Conservation (phyloP, 53 echinoderm and acorn worm species). For the Luidia sarsii region DNA sequence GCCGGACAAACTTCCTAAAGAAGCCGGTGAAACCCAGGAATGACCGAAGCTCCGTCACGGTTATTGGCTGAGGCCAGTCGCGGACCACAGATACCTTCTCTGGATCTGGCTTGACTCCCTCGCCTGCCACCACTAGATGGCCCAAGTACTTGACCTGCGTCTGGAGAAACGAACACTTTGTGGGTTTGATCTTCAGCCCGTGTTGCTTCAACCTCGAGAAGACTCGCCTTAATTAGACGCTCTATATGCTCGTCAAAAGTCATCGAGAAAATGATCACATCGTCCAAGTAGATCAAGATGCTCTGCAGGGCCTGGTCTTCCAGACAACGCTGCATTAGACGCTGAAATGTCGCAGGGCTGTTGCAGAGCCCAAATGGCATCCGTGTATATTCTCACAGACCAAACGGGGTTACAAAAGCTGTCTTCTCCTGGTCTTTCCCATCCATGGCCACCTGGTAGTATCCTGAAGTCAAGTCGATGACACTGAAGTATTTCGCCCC, state of each 20-base stretch:
- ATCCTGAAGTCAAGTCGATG: not conserved
- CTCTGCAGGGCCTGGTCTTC: conserved; percentile 16
- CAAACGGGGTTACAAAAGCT: conserved; percentile 33
- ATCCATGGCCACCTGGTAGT: conserved; percentile 29
- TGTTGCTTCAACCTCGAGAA: not conserved
- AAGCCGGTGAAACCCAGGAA: conserved; percentile 71
- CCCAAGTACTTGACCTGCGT: conserved; percentile 15
- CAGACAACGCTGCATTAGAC: conserved; percentile 34
- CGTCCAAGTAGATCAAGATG: conserved; percentile 30
- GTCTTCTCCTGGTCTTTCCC: not conserved
- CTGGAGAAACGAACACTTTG: conserved; percentile 22
- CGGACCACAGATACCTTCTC: not conserved
- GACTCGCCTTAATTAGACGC: not conserved
- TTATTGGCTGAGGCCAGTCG: conserved; percentile 56
- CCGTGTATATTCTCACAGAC: conserved; percentile 21
- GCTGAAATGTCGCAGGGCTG: conserved; percentile 9
- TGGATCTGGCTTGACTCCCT: conserved; percentile 27
- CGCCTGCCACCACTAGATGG: conserved; percentile 26
- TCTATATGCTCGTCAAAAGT: conserved; percentile 7
- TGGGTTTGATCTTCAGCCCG: conserved; percentile 30
- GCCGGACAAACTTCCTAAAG: conserved; percentile 57
- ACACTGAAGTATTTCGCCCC: not conserved
- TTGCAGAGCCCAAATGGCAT: conserved; percentile 44
- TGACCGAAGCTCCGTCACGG: conserved; percentile 48
- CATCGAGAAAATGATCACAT: conserved; percentile 3